Conservation (phyloP, 2,888 invertebrate genomes). For the Rhamphomyia laevipes region DNA sequence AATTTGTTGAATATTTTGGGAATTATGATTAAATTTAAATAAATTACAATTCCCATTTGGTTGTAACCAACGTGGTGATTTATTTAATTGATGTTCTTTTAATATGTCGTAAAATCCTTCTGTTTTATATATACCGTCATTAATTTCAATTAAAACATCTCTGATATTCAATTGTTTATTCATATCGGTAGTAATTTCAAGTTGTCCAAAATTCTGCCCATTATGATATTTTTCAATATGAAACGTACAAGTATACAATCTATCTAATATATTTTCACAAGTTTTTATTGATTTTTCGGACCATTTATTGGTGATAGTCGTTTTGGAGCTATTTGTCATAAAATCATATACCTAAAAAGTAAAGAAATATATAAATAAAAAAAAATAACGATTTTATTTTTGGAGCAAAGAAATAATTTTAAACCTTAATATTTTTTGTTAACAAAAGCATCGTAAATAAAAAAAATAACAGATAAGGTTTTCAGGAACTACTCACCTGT, state of each 20-base stretch:
- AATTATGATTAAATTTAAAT: too few relatives aligned
- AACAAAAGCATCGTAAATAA: too few relatives aligned
- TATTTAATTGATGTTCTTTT: background rate
- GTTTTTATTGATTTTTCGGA: slow-evolving; percentile 9
- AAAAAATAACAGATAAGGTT: too few relatives aligned
- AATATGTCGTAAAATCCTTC: background rate
- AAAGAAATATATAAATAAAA: background rate
- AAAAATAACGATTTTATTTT: too few relatives aligned
- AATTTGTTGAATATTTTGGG: too few relatives aligned
- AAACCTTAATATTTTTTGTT: too few relatives aligned
- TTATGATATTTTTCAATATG: background rate
- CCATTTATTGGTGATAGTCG: slow-evolving; percentile 5
- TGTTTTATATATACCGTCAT: background rate
- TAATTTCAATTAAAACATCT: slow-evolving; percentile 6
- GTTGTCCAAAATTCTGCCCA: slow-evolving; percentile 10
- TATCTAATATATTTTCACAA: slow-evolving; percentile 8
- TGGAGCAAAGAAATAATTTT: too few relatives aligned
- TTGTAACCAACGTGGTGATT: background rate
- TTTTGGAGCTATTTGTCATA: background rate
- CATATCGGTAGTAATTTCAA: slow-evolving; percentile 8
- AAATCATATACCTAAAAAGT: slow-evolving; percentile 11
- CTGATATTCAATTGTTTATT: slow-evolving; percentile 8
- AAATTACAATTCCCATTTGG: background rate
- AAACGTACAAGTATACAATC: slow-evolving; percentile 3
- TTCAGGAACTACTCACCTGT: too few relatives aligned